Evolutionary conservation across 2,888 invertebrate species (phyloP), one percentile per base, ranked within the genome.

Genomic region (Melanotus villosus): DNA sequence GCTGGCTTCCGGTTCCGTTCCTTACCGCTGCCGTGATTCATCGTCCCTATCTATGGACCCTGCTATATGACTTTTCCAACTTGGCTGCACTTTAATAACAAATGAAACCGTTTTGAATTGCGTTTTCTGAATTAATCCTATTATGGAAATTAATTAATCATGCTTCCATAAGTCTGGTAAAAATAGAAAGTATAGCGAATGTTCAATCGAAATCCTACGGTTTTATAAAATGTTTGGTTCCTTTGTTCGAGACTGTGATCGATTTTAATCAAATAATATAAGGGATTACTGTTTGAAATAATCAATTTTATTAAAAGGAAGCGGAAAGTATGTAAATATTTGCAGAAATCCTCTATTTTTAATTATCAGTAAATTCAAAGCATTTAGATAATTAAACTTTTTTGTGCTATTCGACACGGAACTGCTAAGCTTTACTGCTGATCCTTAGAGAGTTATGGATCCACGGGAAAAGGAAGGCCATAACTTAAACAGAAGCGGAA

Each of bases 1-100:
- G 80, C 81, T 78, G 78, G 76, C 81, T 84, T 84, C 83, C 84
- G 81, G 80, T 81, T 83, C 83, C 82, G 83, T 79, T 83, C 80
- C 82, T 82, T 82, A 78, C 79, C 76, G 68, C 67, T 70, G 58
- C 71, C 68, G 71, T 71, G 71, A 71, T 71, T 71, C 71, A 71
- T 71, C 64, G 68, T 65, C 43, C 56, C 66, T 66, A 66, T 70
- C 66, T 70, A 60, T 68, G 63, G 41, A 60, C 62, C 30, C 67
- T n/a, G 50, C 52, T 66, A 69, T 65, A 70, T 70, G 70, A 65
- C 70, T 70, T 69, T 68, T 63, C 68, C 68, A 68, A 68, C 68
- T 68, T 43, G 21, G 54, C 54, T 65, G 54, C 54, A 68, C 59
- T 70, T 41, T 50, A 69, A 47, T 65, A 69, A 65, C 69, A 65